Conservation (phyloP, 1,140 invertebrate species). For the Panagrolaimus sp. region DNA sequence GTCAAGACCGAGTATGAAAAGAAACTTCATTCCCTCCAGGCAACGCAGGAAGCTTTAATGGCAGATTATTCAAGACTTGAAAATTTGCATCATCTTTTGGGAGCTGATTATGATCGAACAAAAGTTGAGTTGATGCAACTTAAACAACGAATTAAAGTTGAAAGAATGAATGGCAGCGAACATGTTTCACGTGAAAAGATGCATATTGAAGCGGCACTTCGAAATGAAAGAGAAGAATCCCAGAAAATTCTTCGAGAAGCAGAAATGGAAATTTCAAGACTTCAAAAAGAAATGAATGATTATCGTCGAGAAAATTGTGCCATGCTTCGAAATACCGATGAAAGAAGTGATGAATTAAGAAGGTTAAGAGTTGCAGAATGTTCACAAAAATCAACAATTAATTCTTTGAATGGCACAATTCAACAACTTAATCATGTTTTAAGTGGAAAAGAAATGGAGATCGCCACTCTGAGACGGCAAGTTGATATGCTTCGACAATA, state of each 20-base stretch:
- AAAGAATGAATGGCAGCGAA: constrained; percentile 29
- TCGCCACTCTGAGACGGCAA: constrained; percentile 45
- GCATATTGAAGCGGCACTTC: neutral
- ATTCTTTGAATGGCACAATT: constrained; percentile 41
- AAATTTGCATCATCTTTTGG: constrained; percentile 37
- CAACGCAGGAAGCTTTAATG: constrained; percentile 31
- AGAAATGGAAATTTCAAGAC: neutral
- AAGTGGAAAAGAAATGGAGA: constrained; percentile 49
- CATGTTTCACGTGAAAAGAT: constrained; percentile 5
- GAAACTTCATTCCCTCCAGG: constrained; percentile 21
- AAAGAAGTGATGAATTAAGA: constrained; percentile 35
- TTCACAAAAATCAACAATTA: constrained; percentile 42
- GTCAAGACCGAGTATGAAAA: constrained; percentile 24
- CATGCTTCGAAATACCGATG: constrained; percentile 31
- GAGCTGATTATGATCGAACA: constrained; percentile 30
- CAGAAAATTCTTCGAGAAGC: neutral
- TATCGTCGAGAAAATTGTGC: neutral
- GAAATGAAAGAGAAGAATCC: neutral
- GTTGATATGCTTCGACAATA: constrained; percentile 45
- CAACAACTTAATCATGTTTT: constrained; percentile 46
- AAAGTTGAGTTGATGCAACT: constrained; percentile 24
- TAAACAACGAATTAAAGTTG: constrained; percentile 32
- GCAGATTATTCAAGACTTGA: constrained; percentile 36
- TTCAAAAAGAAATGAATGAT: neutral
- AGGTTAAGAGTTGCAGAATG: constrained; percentile 40